A percentile compares a stretch with the other conserved stretches of the same genome.
Evolutionary conservation across 2,113 vertebrate genomes (phyloP).

Genomic region (Chamaea fasciata): DNA sequence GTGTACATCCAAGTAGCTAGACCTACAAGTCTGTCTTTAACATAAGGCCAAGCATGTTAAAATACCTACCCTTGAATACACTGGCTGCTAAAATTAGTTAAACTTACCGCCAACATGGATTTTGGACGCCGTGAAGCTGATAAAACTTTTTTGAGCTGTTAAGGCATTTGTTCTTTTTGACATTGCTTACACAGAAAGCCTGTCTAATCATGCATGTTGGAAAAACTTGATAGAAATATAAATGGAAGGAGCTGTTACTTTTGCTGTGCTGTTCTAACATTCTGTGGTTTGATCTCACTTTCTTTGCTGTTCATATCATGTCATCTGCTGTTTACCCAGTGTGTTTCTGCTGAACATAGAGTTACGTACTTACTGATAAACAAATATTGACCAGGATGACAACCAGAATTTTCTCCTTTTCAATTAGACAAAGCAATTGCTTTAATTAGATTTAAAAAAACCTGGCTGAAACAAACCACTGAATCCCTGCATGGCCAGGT

Average conservation of each 20-base stretch:
- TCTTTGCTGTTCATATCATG: background rate
- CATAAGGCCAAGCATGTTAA: background rate
- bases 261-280: background rate
- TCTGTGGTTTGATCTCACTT: background rate
- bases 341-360: background rate
- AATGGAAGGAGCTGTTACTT: background rate
- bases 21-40: background rate
- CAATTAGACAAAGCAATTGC: background rate
- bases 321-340: background rate
- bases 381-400: background rate
- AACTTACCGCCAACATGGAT: background rate
- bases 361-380: background rate
- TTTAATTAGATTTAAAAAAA: background rate
- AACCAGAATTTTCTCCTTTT: background rate
- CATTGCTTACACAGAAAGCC: background rate
- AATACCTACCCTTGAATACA: background rate
- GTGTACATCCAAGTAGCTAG: background rate
- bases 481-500: background rate
- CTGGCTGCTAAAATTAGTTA: background rate
- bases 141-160: background rate
- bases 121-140: background rate
- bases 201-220: background rate
- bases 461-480: background rate
- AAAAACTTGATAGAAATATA: background rate
- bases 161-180: background rate